Base-by-base conservation (phyloP, 1,140 invertebrate genomes). In the Drosophila tristis region DNA sequence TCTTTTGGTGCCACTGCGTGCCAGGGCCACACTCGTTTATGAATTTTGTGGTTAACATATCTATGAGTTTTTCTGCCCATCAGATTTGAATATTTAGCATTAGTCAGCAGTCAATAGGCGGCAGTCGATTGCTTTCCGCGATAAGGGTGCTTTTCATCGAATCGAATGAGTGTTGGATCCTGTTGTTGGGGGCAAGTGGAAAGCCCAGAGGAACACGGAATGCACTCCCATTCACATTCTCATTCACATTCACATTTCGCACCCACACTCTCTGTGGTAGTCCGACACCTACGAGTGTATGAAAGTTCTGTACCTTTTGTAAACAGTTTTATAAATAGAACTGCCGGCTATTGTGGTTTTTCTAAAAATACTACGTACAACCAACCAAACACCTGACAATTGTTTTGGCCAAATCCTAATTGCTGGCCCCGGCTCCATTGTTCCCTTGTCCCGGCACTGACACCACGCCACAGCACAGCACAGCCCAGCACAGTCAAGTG, bases 241-340 rank as follows among this genome's bases (percentile, higher is more conserved):
- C 35, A 31, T 31, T 63, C 31, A 44, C 51, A 15, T 20, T 15
- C 49, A 8, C 50, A 31, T 29, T 29, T 2, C 26, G 15, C 11
- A 16, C 31, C 7, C 31, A 31, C 31, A 9, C 7, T 31, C 31
- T 9, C 31, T 31, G 31, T 20, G 20, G 20, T 31, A 31, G 31
- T 31, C 2, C 31, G 31, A 31, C 31, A 31, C 31, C 31, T 9
- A 31, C 31, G 8, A 31, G 7, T 29, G 26, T 29, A 29, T 6
- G 26, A 6, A 11, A 11, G 20, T 62, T 64, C 11, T 53, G 51
- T 44, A 54, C 56, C 54, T 73, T 39, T 87, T 76, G 48, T 70
- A 64, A 75, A 82, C 63, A 55, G 49, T 43, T 79, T 57, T 79
- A 87, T 82, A 82, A 87, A 87, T 87, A 87, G 84, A 89, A 74